phyloP scores from a whole-genome alignment of 2,888 invertebrate species.

The Sturmia bella region DNA sequence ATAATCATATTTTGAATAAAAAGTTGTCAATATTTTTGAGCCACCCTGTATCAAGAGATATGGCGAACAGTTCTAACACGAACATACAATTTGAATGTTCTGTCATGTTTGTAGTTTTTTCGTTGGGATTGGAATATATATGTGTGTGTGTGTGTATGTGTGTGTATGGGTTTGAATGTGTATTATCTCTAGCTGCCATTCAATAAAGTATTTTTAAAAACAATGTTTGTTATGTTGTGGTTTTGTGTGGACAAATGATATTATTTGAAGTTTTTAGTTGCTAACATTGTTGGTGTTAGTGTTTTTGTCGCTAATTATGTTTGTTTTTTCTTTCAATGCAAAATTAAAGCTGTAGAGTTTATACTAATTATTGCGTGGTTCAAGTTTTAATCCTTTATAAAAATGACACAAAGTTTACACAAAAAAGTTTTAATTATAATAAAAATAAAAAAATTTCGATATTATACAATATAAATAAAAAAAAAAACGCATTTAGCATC shows the following conservation, averaged over 20 bases:
- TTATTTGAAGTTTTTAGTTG: conserved; percentile 42
- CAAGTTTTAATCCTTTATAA: conserved; percentile 40
- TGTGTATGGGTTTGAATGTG: no score
- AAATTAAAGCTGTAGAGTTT: conserved; percentile 52
- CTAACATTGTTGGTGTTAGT: conserved; percentile 29
- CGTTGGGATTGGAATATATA: conserved; percentile 14
- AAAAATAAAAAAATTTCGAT: no score
- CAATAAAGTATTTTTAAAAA: conserved; percentile 67
- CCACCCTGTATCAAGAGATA: neutral
- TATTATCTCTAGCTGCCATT: conserved; percentile 49
- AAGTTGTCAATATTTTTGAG: no score
- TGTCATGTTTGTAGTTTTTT: conserved; percentile 45
- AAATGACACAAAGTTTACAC: conserved; percentile 32
- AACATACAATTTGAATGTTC: conserved; percentile 40
- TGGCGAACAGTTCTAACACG: neutral
- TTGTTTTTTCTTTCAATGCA: conserved; percentile 36
- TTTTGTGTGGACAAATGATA: conserved; percentile 63
- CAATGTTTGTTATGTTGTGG: conserved; percentile 69
- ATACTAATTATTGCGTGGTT: conserved; percentile 63
- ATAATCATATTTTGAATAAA: no score
- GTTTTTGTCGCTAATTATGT: no score
- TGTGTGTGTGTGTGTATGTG: neutral
- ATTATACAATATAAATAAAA: no score
- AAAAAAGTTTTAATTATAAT: neutral
- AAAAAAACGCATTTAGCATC: no score